phyloP scores from a whole-genome alignment of 2,888 invertebrate genomes.

The Willowsia nigromaculata region DNA sequence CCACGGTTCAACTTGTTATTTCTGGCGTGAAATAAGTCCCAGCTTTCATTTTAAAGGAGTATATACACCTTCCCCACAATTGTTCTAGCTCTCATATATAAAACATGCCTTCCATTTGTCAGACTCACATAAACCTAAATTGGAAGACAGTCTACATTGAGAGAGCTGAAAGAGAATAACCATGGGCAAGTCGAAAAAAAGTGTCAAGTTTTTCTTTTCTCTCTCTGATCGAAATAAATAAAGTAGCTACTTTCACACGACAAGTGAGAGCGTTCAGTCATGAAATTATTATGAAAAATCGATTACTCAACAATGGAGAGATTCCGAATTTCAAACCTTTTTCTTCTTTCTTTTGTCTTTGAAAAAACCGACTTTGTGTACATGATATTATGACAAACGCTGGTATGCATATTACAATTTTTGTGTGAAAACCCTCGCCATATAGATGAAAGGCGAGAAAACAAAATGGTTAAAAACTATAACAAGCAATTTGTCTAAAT shows the following conservation, averaged over 20 bases:
- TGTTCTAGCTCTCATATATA: too few relatives aligned
- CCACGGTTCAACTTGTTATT: too few relatives aligned
- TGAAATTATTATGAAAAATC: slow-evolving; percentile 42
- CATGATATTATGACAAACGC: neutral
- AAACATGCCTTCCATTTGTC: neutral
- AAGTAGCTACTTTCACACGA: neutral
- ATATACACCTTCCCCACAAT: too few relatives aligned
- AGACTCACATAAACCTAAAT: neutral
- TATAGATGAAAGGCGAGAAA: too few relatives aligned
- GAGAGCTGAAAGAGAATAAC: neutral
- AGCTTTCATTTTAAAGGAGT: neutral
- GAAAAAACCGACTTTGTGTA: neutral
- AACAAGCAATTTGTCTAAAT: slow-evolving; percentile 44
- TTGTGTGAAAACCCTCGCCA: too few relatives aligned
- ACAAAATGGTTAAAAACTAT: slow-evolving; percentile 10
- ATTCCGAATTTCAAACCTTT: neutral
- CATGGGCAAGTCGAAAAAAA: neutral
- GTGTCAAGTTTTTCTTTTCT: neutral
- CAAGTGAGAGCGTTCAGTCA: slow-evolving; percentile 13
- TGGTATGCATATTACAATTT: neutral
- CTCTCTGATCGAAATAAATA: neutral
- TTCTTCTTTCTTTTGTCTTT: neutral
- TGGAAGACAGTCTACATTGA: neutral
- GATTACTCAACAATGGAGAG: neutral
- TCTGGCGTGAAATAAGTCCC: too few relatives aligned